Conservation (phyloP, 2,797 vertebrate species). For the Echiichthys vipera region DNA sequence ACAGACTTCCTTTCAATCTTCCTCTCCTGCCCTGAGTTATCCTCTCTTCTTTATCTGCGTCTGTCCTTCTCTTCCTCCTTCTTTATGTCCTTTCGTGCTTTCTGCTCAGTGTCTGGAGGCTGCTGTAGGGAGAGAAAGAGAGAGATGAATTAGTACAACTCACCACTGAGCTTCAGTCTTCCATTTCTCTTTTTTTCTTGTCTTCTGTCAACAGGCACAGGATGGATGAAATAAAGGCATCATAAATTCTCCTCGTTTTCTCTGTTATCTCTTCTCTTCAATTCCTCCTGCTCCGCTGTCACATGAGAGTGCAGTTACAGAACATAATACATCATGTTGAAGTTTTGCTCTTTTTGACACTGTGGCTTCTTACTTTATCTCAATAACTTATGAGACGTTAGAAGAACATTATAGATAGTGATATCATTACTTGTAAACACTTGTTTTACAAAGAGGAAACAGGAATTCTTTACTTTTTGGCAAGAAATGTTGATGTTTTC, state of each 20-base stretch:
- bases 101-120: constrained; percentile 30
- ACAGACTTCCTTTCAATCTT: constrained; percentile 21
- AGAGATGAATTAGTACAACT: constrained; percentile 50
- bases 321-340: background rate
- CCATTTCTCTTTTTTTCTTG: constrained; percentile 29
- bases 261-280: constrained; percentile 26
- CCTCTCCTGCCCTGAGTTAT: constrained; percentile 36
- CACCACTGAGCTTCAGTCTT: constrained; percentile 30
- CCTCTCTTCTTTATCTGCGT: constrained; percentile 44
- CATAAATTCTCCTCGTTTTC: constrained; percentile 49
- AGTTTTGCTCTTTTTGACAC: background rate
- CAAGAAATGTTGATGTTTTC: background rate
- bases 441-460: background rate
- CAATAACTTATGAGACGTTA: background rate
- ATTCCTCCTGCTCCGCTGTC: constrained; percentile 9
- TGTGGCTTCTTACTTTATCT: background rate
- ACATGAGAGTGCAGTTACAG: constrained; percentile 35
- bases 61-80: constrained; percentile 15
- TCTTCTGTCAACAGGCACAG: constrained; percentile 53
- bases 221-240: constrained; percentile 55
- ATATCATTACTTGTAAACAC: background rate
- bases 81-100: constrained; percentile 35
- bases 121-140: constrained; percentile 38
- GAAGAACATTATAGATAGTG: background rate
- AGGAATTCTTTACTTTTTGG: background rate